Evolutionary conservation across 2,797 vertebrate genomes (phyloP).

Genomic region (Lacerta bilineata): DNA sequence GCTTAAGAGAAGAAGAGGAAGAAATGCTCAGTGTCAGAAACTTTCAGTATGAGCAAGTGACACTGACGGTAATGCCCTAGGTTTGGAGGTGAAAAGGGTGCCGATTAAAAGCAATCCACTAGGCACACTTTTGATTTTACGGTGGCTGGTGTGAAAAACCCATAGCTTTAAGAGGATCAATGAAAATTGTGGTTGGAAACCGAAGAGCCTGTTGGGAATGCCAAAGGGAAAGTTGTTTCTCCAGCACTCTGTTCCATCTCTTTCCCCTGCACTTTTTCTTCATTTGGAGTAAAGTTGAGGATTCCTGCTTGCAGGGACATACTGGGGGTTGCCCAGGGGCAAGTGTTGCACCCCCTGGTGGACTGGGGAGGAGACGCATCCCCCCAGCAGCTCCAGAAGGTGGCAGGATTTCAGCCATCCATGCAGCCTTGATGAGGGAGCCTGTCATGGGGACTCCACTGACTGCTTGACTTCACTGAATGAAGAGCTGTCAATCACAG

Average conservation of each 20-base stretch:
- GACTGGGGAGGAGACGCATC: no score
- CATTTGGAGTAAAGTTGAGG: slow-evolving; percentile 31
- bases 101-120: slow-evolving; percentile 23
- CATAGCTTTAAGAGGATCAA: not conserved
- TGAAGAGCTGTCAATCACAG: not conserved
- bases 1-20: slow-evolving; percentile 63
- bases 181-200: slow-evolving; percentile 29
- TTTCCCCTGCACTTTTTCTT: slow-evolving; percentile 3
- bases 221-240: not conserved
- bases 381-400: no score
- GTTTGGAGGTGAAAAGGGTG: slow-evolving; percentile 44
- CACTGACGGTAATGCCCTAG: slow-evolving; percentile 40
- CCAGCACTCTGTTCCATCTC: not conserved
- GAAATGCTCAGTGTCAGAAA: slow-evolving; percentile 63
- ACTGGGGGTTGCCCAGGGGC: no score
- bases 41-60: slow-evolving; percentile 73
- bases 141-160: not conserved
- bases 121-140: slow-evolving; percentile 8
- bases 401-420: no score
- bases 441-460: no score
- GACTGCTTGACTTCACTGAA: not conserved
- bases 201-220: slow-evolving; percentile 34
- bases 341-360: no score
- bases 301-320: not conserved
- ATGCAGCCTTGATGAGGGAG: no score